A percentile compares a stretch with the other conserved stretches of the same genome.
Evolutionary conservation across 2,797 vertebrate genomes (phyloP).

Genomic region (Sebastes vulpes): DNA sequence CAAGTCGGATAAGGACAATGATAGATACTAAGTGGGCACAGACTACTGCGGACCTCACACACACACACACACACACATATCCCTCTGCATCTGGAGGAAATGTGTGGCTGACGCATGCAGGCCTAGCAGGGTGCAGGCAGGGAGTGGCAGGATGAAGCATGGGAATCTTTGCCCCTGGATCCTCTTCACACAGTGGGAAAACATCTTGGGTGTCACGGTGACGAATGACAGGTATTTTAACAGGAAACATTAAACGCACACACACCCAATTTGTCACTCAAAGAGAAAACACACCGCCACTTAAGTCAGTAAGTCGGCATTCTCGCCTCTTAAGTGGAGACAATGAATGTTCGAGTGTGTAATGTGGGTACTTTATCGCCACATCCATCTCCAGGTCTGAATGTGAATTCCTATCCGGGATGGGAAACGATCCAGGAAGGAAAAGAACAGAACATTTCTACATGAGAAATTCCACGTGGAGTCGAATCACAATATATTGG

Average conservation of each 20-base stretch:
- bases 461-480: neutral
- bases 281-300: slow-evolving; percentile 39
- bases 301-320: slow-evolving; percentile 8
- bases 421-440: neutral
- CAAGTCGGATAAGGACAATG: slow-evolving; percentile 2
- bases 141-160: slow-evolving; percentile 65
- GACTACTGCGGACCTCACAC: slow-evolving; percentile 40
- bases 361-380: slow-evolving; percentile 15
- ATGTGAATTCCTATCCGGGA: neutral
- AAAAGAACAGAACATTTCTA: neutral
- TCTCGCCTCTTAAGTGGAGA: slow-evolving; percentile 35
- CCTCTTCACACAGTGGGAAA: slow-evolving; percentile 51
- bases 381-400: slow-evolving; percentile 21
- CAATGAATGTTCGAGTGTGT: neutral
- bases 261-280: slow-evolving; percentile 37
- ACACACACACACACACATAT: slow-evolving; percentile 3
- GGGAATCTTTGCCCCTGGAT: slow-evolving; percentile 51
- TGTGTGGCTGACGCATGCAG: slow-evolving; percentile 72
- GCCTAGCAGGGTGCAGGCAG: slow-evolving; percentile 59
- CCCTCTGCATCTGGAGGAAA: slow-evolving; percentile 78
- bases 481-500: slow-evolving; percentile 49
- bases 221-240: slow-evolving; percentile 63
- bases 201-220: slow-evolving; percentile 55
- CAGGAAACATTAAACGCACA: slow-evolving; percentile 15
- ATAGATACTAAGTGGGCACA: slow-evolving; percentile 24